Percentiles rank a stretch among this genome's conserved stretches.
Evolutionary conservation across 2,113 vertebrate species (phyloP).

Genomic region (cattle (Bos taurus)): ARS-UCD2.0 NC_037357.1:23728501-23729000

Average conservation of each 20-base stretch:
- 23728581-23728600: background rate
- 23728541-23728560: background rate
- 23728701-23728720: background rate
- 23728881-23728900: background rate
- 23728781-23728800: constrained; percentile 23
- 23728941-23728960: background rate
- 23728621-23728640: background rate
- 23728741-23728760: background rate
- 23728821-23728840: background rate
- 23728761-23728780: background rate
- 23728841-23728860: background rate
- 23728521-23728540: constrained; percentile 14
- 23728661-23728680: constrained; percentile 20
- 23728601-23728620: constrained; percentile 1
- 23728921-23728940: constrained; percentile 9
- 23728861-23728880: background rate
- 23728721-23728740: constrained; percentile 16
- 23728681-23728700: constrained; percentile 7
- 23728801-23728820: background rate
- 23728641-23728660: background rate
- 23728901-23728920: background rate
- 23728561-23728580: background rate
- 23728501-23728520: background rate
- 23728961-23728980: constrained; percentile 19
- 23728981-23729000: constrained; percentile 1